Evolutionary conservation across 64 coral and sea anemone species (phyloP).

Genomic region (Montipora efflorescens): DNA sequence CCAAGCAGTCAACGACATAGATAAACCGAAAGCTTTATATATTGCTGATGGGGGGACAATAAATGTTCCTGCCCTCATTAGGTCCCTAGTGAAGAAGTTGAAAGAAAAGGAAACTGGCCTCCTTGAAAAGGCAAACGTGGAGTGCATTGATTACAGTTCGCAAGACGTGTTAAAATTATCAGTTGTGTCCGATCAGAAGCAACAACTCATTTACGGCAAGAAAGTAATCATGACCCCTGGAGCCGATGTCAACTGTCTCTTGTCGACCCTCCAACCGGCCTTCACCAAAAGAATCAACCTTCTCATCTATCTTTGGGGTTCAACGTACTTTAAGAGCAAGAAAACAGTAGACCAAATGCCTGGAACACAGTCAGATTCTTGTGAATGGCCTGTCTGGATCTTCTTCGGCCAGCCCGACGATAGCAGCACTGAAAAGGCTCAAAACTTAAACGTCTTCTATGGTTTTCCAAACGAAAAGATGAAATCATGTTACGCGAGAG

Average conservation of each 20-base stretch:
- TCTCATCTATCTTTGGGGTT: slow-evolving; percentile 56
- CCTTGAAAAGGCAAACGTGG: not conserved
- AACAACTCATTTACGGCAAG: not conserved
- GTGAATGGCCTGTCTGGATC: slow-evolving; percentile 53
- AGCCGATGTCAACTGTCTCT: slow-evolving; percentile 32
- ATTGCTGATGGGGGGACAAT: slow-evolving; percentile 48
- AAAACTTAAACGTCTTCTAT: slow-evolving; percentile 32
- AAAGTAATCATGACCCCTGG: slow-evolving; percentile 66
- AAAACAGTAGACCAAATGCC: not conserved
- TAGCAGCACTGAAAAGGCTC: not conserved
- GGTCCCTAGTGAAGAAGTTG: slow-evolving; percentile 8
- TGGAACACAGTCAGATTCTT: not conserved
- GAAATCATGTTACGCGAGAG: slow-evolving; percentile 8
- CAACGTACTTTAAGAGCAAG: slow-evolving; percentile 39
- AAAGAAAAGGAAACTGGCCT: not conserved
- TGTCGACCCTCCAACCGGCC: not conserved
- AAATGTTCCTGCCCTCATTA: slow-evolving; percentile 43
- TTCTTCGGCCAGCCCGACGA: slow-evolving; percentile 35
- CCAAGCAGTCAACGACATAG: slow-evolving; percentile 40
- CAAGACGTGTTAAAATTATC: slow-evolving; percentile 21
- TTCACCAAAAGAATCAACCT: slow-evolving; percentile 43
- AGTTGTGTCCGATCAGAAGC: not conserved
- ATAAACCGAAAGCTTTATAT: slow-evolving; percentile 62
- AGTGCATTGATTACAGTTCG: slow-evolving; percentile 18
- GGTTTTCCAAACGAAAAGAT: slow-evolving; percentile 55